phyloP scores from a whole-genome alignment of 2,113 vertebrate species.

The Zootoca vivipara region DNA sequence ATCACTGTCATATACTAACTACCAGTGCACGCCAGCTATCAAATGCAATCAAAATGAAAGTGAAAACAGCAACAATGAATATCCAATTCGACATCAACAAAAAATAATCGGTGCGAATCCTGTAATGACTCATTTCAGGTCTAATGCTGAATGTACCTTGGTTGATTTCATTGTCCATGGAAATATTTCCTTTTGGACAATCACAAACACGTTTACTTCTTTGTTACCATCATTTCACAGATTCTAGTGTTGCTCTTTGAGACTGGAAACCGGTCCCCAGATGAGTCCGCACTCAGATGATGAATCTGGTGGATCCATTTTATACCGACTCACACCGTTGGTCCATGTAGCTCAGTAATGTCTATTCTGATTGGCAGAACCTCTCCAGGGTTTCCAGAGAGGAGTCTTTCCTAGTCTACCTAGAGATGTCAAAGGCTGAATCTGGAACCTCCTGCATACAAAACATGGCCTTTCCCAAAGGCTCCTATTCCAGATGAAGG shows the following conservation, averaged over 20 bases:
- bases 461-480: background rate
- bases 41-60: background rate
- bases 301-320: background rate
- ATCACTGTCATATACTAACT: background rate
- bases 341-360: background rate
- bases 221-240: background rate
- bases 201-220: background rate
- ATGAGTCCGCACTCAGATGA: no score
- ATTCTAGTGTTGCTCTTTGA: background rate
- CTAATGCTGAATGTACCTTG: background rate
- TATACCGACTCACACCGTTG: background rate
- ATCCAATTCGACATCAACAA: background rate
- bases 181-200: background rate
- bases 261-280: no score
- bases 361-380: background rate
- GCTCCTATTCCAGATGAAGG: background rate
- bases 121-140: background rate
- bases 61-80: background rate
- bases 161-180: background rate
- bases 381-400: background rate
- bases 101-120: background rate
- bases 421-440: background rate
- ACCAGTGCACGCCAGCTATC: background rate
- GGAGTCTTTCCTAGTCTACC: background rate
- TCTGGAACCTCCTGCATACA: background rate